A percentile compares a stretch with the other conserved stretches of the same genome.
These are phyloP conservation scores for Trichopria drosophilae DNA, from an alignment of 2,888 invertebrate species.

Conservation along the genomic window DNA sequence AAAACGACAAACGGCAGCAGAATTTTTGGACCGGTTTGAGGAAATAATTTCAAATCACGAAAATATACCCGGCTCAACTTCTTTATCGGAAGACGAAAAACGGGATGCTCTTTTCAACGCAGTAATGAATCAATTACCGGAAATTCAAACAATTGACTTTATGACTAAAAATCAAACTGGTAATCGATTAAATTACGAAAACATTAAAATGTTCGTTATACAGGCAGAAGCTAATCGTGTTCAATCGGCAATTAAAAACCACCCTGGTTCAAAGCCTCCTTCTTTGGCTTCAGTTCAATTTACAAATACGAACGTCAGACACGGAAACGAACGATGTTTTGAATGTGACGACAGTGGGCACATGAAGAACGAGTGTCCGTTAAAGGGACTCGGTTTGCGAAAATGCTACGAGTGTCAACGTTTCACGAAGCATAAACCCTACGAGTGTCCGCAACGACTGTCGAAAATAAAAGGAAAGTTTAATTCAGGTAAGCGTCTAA, in stretches of 20 bases:
- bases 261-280: background rate
- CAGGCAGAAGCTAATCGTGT: slow-evolving; percentile 26
- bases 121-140: slow-evolving; percentile 5
- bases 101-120: slow-evolving; percentile 25
- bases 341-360: slow-evolving; percentile 29
- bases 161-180: slow-evolving; percentile 12
- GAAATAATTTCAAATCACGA: slow-evolving; percentile 30
- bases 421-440: slow-evolving; percentile 8
- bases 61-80: slow-evolving; percentile 19
- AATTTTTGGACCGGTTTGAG: slow-evolving; percentile 33
- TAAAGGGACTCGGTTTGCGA: slow-evolving; percentile 12
- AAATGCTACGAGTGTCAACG: slow-evolving; percentile 25
- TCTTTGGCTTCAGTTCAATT: slow-evolving; percentile 1
- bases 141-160: slow-evolving; percentile 12
- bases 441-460: slow-evolving; percentile 7
- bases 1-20: slow-evolving; percentile 25
- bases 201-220: slow-evolving; percentile 20
- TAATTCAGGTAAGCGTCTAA: no score
- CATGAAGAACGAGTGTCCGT: slow-evolving; percentile 25
- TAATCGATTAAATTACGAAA: slow-evolving; percentile 15
- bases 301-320: background rate
- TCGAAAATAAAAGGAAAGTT: background rate
- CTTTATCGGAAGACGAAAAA: slow-evolving; percentile 32
- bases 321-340: slow-evolving; percentile 13
- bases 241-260: background rate